Base-by-base conservation (phyloP, 2,113 vertebrate genomes). In the Sinocyclocheilus grahami region DNA sequence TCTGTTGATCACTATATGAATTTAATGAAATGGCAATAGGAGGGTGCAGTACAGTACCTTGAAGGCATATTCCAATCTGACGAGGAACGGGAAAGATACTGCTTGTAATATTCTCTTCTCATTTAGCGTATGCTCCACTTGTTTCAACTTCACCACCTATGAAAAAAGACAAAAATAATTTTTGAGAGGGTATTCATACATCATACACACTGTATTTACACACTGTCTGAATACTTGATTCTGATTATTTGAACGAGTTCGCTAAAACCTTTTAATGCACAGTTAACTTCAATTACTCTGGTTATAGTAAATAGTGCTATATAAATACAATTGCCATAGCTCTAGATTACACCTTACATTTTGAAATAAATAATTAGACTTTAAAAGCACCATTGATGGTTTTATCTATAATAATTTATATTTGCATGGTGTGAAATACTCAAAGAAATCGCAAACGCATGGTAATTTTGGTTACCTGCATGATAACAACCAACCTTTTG, bases 91-190 rank as follows among this genome's bases (percentile, higher is more conserved):
- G 83, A 99, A 99, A 93, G 97, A 98, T 91, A 99, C 98, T 0
- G 98, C 97, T 94, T 99, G 98, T 91, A 99, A 96, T 96, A 99
- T 99, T 94, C 97, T 96, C 93, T 99, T 99, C 93, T 99, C 98
- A 80, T 99, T 99, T 94, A 99, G 89, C 0, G 98, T 99, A 94
- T 99, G 98, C 94, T 99, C 98, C 96, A 99, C 99, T 94, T 99
- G 98, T 94, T 99, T 99, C 95, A 99, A 96, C 93, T 99, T 99
- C 91, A 99, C 98, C 53, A 99, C 98, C 98, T 99, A 86, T 4
- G 30, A 22, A 91, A 78, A 91, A 63, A 85, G 75, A 88, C 39
- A 80, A 48, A 78, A 84, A 3, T 1, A 30, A 37, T 48, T 67
- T 6, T 30, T 51, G 3, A 14, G 14, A 76, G 86, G 10, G 42